phyloP scores from a whole-genome alignment of 2,888 invertebrate species.

The Caenorhabditis imperialis region DNA sequence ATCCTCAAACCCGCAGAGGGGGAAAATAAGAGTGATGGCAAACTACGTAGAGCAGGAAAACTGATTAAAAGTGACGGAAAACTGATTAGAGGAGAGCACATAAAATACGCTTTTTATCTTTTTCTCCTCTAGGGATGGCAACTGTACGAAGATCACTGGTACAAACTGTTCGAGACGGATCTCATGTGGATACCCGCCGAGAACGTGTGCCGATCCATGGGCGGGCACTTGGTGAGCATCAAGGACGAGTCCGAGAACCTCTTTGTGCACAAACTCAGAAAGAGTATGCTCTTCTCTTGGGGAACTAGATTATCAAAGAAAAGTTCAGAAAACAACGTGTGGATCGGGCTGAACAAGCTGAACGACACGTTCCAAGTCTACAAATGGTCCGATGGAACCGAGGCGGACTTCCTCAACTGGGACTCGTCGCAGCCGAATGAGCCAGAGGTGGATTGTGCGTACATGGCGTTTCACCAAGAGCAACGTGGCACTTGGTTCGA shows the following conservation, averaged over 20 bases:
- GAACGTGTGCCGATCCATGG: conserved; percentile 74
- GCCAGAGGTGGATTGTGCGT: conserved; percentile 71
- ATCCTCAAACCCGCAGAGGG: background rate
- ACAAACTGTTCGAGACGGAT: conserved; percentile 73
- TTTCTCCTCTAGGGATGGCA: conserved; percentile 70
- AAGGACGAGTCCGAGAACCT: conserved; percentile 72
- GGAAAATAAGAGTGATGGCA: conserved; percentile 39
- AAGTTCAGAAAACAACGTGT: conserved; percentile 74
- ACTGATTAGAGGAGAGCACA: conserved; percentile 1
- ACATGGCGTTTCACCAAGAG: conserved; percentile 76
- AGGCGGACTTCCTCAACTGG: conserved; percentile 68
- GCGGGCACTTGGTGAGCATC: conserved; percentile 72
- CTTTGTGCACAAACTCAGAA: conserved; percentile 72
- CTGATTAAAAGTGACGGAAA: conserved; percentile 10
- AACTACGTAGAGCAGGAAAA: background rate
- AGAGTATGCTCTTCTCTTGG: conserved; percentile 69
- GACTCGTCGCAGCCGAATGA: conserved; percentile 31
- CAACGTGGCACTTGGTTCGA: conserved; percentile 76
- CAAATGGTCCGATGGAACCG: conserved; percentile 71
- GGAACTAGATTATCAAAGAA: too few species aligned
- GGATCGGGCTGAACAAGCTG: conserved; percentile 76
- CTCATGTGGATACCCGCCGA: conserved; percentile 76
- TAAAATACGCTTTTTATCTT: too few species aligned
- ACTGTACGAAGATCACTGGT: conserved; percentile 72
- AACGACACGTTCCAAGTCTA: conserved; percentile 68